Percentiles rank a stretch among this genome's conserved stretches.
Conservation (phyloP, 1,140 invertebrate species). For the Eriosoma lanigerum region DNA sequence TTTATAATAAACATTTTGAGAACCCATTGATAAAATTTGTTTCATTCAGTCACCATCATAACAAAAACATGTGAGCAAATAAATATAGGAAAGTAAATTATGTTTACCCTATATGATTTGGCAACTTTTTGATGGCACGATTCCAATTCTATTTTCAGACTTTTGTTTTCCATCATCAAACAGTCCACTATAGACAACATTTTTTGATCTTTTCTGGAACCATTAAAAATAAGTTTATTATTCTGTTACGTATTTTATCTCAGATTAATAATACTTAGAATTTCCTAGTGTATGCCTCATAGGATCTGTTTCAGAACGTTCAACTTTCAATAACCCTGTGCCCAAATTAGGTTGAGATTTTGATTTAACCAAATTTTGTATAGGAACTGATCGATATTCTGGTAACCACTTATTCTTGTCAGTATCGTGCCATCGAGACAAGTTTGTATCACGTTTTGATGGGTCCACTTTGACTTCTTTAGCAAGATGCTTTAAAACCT, state of each 20-base stretch:
- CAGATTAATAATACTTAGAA: conserved; percentile 28
- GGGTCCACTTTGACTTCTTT: conserved; percentile 73
- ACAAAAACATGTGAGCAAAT: conserved; percentile 20
- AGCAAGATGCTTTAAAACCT: conserved; percentile 82
- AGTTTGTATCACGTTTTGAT: conserved; percentile 53
- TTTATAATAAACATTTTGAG: conserved; percentile 17
- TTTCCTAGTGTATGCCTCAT: conserved; percentile 55
- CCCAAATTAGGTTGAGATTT: conserved; percentile 73
- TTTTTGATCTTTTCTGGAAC: conserved; percentile 61
- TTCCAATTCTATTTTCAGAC: conserved; percentile 78
- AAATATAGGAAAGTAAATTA: conserved; percentile 50
- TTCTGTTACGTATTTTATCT: not conserved
- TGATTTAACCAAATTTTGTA: conserved; percentile 61
- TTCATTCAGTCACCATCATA: not conserved
- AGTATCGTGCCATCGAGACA: conserved; percentile 44
- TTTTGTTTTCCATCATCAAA: conserved; percentile 80
- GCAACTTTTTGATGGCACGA: conserved; percentile 79
- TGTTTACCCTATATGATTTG: conserved; percentile 79
- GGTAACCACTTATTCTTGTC: conserved; percentile 21
- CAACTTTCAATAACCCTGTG: conserved; percentile 56
- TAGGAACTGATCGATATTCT: conserved; percentile 14
- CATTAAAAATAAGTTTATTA: conserved; percentile 19
- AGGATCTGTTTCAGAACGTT: conserved; percentile 50
- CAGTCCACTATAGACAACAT: conserved; percentile 77
- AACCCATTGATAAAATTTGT: conserved; percentile 1